These are phyloP conservation scores for Rhynchomys soricoides DNA, from an alignment of 2,113 vertebrate species.

Conservation along the genomic window DNA sequence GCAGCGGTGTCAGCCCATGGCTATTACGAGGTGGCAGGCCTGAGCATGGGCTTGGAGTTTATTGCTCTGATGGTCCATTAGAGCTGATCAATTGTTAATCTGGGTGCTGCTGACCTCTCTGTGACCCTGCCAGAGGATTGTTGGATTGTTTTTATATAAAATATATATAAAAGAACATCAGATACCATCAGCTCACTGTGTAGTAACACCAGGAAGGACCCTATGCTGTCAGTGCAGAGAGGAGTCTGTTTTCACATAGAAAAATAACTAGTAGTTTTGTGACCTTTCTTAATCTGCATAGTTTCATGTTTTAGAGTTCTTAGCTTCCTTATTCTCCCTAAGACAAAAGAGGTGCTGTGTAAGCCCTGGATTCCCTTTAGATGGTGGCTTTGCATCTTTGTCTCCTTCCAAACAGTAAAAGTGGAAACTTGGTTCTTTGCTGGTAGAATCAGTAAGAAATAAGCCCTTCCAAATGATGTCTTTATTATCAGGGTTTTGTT, in stretches of 20 bases:
- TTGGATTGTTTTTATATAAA: constrained; percentile 43
- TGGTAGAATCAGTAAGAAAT: background rate
- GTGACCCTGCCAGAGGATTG: constrained; percentile 84
- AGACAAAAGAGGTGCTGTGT: background rate
- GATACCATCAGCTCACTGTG: constrained; percentile 82
- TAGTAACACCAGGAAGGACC: constrained; percentile 77
- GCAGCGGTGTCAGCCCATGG: constrained; percentile 80
- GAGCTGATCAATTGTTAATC: constrained; percentile 92
- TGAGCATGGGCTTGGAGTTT: constrained; percentile 83
- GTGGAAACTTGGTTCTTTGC: background rate
- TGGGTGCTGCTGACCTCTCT: constrained; percentile 83
- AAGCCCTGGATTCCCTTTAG: background rate
- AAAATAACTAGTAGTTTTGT: background rate
- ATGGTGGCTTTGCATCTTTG: background rate
- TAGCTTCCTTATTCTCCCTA: background rate
- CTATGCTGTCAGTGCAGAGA: constrained; percentile 48
- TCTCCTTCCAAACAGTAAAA: background rate
- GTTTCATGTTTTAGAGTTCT: background rate
- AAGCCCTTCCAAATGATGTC: background rate
- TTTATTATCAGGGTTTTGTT: constrained; percentile 27
- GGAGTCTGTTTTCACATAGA: background rate
- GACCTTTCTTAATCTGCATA: background rate
- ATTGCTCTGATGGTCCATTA: constrained; percentile 88
- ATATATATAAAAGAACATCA: constrained; percentile 84
- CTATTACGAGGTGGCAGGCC: constrained; percentile 85